A percentile compares a stretch with the other conserved stretches of the same genome.
Evolutionary conservation across 2,797 vertebrate genomes (phyloP).

Genomic region (Lacerta bilineata): DNA sequence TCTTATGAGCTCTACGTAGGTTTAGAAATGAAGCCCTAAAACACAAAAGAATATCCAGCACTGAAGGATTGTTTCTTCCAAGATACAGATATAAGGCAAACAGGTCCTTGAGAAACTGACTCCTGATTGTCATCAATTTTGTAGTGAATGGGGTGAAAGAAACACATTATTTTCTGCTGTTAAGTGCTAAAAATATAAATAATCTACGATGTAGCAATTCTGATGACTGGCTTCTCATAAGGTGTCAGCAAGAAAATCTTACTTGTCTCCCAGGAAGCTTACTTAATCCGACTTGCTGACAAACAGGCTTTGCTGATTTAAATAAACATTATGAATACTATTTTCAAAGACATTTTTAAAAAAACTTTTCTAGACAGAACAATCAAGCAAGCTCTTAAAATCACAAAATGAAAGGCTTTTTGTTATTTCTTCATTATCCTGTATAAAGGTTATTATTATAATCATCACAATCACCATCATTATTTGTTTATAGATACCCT

Average conservation of each 20-base stretch:
- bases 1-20: not conserved
- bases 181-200: too few relatives aligned
- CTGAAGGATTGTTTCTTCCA: too few relatives aligned
- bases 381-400: not conserved
- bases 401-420: slow-evolving; percentile 26
- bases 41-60: not conserved
- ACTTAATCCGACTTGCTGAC: not conserved
- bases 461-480: too few relatives aligned
- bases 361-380: not conserved
- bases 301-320: not conserved
- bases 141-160: not conserved
- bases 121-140: not conserved
- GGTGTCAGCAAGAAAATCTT: not conserved
- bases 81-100: not conserved
- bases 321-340: not conserved
- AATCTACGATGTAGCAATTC: too few relatives aligned
- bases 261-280: not conserved
- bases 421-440: not conserved
- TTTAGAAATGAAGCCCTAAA: not conserved
- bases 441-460: not conserved
- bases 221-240: not conserved
- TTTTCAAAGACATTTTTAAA: not conserved
- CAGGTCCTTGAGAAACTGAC: too few relatives aligned
- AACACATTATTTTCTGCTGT: not conserved
- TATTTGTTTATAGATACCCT: too few relatives aligned